Percentiles rank a stretch among this genome's conserved stretches.
These are phyloP conservation scores for Drosophila cardini DNA, from an alignment of 1,140 invertebrate genomes.

Conservation along the genomic window DNA sequence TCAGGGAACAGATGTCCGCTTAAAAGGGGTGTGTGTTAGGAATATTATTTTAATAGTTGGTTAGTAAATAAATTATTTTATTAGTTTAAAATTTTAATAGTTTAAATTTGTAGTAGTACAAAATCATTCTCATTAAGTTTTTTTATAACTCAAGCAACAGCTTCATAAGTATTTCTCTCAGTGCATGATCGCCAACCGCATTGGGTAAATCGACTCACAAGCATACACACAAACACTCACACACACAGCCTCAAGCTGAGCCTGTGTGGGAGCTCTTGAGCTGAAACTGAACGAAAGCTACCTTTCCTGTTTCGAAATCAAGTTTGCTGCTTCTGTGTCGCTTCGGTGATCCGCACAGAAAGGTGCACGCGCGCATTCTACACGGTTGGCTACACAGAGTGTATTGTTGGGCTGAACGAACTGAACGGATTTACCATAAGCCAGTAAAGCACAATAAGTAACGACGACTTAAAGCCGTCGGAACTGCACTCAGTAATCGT, in stretches of 20 bases:
- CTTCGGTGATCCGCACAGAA: conserved; percentile 80
- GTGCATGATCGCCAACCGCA: conserved; percentile 59
- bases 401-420: conserved; percentile 56
- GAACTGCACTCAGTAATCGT: conserved; percentile 34
- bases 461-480: conserved; percentile 60
- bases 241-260: conserved; percentile 5
- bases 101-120: too few species aligned
- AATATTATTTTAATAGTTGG: too few species aligned
- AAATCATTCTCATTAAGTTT: too few species aligned
- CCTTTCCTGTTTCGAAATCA: conserved; percentile 82
- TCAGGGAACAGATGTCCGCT: too few species aligned
- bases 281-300: conserved; percentile 79
- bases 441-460: conserved; percentile 47
- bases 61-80: too few species aligned
- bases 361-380: conserved; percentile 82
- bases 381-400: conserved; percentile 67
- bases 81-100: too few species aligned
- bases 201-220: conserved; percentile 46
- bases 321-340: conserved; percentile 82
- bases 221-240: conserved; percentile 16
- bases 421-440: conserved; percentile 58
- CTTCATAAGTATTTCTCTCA: conserved; percentile 19
- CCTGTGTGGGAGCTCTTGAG: conserved; percentile 41
- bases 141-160: too few species aligned
- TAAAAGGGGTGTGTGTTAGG: too few species aligned